Evolutionary conservation across 2,888 invertebrate species (phyloP), one percentile per base, ranked within the genome.

Genomic region (Epinotia demarniana): DNA sequence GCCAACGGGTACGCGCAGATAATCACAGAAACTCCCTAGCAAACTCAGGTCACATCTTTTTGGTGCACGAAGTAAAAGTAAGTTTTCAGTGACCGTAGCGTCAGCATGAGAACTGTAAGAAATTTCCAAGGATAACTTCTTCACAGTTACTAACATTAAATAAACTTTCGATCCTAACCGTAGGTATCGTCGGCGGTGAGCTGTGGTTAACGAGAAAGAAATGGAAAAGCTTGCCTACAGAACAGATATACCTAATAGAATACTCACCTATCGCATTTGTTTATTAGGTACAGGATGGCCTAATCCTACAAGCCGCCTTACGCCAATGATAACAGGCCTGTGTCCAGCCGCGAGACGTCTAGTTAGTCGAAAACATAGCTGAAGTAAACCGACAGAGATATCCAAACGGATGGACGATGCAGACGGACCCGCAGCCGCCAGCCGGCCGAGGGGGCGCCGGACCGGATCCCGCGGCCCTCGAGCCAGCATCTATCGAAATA

Each of bases 401-500:
- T 55, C 75, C 55, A 75, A 75, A 70, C 69, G 76, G 73, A 70
- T 77, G 71, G 72, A 67, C 80, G 80, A 81, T 80, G 78, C 80
- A 82, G 81, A 82, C 72, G 82, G 83, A 83, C 83, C 84, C 85
- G 83, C 90, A 87, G 89, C 88, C 89, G 88, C 87, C 86, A 84
- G 83, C 85, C 82, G 84, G 85, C 85, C 88, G 92, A 90, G 92
- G 92, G 93, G 90, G 92, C 90, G 90, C 90, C 87, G 89, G 92
- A 93, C 93, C 94, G 93, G 93, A 91, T 93, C 90, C 90, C 86
- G 85, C 91, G 92, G 92, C 93, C 93, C 93, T 92, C 89, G 92
- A 93, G 92, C 92, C 92, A 93, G 92, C 92, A 93, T 92, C 92
- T 91, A 92, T 93, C 92, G 89, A 87, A 93, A 93, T 93, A 94